Conservation (phyloP, 1,140 invertebrate species). For the Drosophila gunungcola region DNA sequence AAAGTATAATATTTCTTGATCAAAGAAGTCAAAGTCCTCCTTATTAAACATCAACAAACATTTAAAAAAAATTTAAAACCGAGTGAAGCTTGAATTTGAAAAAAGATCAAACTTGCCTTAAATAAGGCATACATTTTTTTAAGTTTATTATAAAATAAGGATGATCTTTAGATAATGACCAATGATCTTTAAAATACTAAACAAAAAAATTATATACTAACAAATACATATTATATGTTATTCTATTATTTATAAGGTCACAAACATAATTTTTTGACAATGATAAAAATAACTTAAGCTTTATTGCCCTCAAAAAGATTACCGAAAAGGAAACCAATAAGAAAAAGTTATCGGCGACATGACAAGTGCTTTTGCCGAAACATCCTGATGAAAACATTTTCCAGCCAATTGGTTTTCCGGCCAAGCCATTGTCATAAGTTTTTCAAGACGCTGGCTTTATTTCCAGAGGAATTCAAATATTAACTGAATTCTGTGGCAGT, state of each 20-base stretch:
- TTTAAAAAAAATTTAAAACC: too few relatives aligned
- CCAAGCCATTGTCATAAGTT: constrained; percentile 14
- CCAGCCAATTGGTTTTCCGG: constrained; percentile 27
- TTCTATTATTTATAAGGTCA: too few relatives aligned
- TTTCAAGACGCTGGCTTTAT: constrained; percentile 7
- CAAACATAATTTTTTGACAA: neutral
- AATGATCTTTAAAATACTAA: too few relatives aligned
- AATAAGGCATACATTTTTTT: too few relatives aligned
- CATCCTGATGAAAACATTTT: neutral
- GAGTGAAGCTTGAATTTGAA: too few relatives aligned
- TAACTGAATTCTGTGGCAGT: constrained; percentile 58
- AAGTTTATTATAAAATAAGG: too few relatives aligned
- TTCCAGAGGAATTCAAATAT: constrained; percentile 41
- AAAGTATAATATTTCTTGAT: neutral
- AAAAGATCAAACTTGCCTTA: too few relatives aligned
- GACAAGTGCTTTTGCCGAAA: neutral
- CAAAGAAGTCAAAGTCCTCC: too few relatives aligned
- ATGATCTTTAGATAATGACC: too few relatives aligned
- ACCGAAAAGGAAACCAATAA: neutral
- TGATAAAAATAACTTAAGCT: neutral
- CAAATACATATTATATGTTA: too few relatives aligned
- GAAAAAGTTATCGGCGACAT: neutral
- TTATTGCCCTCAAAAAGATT: neutral
- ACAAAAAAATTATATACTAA: too few relatives aligned
- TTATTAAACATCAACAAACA: too few relatives aligned